These are phyloP conservation scores for Ovis aries DNA, from an alignment of 2,113 vertebrate genomes.

Conservation along the genomic window DNA sequence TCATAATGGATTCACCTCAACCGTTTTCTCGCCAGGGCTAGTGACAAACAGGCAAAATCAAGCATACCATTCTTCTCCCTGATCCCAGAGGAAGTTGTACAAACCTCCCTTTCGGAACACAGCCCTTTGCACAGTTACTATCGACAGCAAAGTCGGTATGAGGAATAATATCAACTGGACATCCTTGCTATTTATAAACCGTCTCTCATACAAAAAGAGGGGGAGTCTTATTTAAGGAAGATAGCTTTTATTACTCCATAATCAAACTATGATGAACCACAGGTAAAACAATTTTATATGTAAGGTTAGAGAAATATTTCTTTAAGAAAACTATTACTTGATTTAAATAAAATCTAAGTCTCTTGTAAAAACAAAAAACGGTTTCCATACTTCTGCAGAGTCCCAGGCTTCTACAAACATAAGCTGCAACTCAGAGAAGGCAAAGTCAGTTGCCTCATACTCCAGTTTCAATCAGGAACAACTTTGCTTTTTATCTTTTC, in stretches of 20 bases:
- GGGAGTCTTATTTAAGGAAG: not conserved
- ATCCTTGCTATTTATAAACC: not conserved
- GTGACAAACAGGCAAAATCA: not conserved
- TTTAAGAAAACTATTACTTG: not conserved
- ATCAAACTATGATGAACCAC: not conserved
- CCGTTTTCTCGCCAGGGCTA: not conserved
- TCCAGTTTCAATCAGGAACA: not conserved
- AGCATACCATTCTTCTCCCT: not conserved
- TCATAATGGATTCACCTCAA: not conserved
- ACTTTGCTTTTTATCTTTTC: not conserved
- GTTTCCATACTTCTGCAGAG: not conserved
- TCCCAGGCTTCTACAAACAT: not conserved
- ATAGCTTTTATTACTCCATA: not conserved
- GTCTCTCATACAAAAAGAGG: not conserved
- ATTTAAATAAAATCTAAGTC: not conserved
- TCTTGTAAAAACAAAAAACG: not conserved
- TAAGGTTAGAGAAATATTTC: not conserved
- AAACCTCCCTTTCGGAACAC: not conserved
- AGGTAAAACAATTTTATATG: not conserved
- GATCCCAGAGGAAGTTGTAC: not conserved
- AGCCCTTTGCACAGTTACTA: not conserved
- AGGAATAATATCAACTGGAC: not conserved
- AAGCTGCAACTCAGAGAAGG: not conserved
- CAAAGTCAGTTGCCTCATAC: not conserved
- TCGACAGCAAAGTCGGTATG: not conserved